Conservation (phyloP, 2,797 vertebrate genomes). For the Sebastes vulpes region DNA sequence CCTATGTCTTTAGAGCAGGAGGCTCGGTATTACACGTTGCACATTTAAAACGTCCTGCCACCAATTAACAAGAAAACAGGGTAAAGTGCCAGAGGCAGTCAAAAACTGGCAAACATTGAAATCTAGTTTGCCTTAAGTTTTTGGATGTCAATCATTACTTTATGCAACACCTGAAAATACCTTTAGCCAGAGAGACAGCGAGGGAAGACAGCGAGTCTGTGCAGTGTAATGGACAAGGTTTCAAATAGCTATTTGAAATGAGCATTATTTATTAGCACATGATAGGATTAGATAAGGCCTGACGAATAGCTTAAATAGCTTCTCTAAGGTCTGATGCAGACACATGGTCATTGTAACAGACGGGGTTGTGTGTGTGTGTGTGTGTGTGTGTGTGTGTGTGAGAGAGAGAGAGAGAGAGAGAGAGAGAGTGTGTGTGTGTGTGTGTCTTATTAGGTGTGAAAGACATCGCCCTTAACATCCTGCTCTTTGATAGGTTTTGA, state of each 20-base stretch:
- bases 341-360: conserved; percentile 40
- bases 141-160: conserved; percentile 52
- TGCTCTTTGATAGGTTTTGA: conserved; percentile 81
- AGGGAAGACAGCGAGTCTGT: conserved; percentile 8
- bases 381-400: conserved; percentile 5
- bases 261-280: conserved; percentile 58
- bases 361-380: conserved; percentile 12
- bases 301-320: conserved; percentile 57
- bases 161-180: conserved; percentile 13
- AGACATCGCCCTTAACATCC: conserved; percentile 65
- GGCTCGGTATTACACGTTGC: neutral
- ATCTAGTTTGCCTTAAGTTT: conserved; percentile 9
- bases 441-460: conserved; percentile 60
- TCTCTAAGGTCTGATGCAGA: conserved; percentile 41
- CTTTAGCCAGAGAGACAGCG: neutral
- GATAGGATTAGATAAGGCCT: conserved; percentile 67
- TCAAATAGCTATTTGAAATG: conserved; percentile 59
- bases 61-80: conserved; percentile 5
- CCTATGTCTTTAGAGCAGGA: no score
- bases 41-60: neutral
- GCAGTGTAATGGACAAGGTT: conserved; percentile 42
- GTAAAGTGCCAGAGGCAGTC: neutral
- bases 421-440: neutral
- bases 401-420: no score
- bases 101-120: neutral